Evolutionary conservation across 2,797 vertebrate genomes (phyloP).

Genomic region (Pyrocephalus nanus): DNA sequence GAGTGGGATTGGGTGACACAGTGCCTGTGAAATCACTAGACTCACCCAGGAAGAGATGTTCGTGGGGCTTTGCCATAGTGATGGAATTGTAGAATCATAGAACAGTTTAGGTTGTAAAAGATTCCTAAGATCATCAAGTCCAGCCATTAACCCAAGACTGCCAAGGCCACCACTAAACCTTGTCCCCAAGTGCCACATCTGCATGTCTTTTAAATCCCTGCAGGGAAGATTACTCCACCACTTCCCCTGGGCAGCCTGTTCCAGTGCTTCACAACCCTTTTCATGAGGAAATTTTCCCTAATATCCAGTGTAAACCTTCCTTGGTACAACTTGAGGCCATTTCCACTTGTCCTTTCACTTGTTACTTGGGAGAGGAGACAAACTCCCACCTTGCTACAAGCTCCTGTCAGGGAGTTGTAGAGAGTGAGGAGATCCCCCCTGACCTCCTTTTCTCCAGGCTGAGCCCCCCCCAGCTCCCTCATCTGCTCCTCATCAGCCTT

Average conservation of each 20-base stretch:
- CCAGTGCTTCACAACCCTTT: background rate
- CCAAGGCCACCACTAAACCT: background rate
- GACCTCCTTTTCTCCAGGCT: background rate
- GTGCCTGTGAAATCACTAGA: background rate
- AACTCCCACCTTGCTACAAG: background rate
- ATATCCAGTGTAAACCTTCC: background rate
- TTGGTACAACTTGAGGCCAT: rapidly evolving
- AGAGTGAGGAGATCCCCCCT: too few relatives aligned
- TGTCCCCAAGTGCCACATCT: background rate
- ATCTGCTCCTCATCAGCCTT: background rate
- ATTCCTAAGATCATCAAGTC: rapidly evolving
- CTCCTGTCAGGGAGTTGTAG: background rate
- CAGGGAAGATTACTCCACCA: background rate
- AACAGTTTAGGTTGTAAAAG: background rate
- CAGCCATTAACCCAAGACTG: background rate
- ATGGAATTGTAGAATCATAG: background rate
- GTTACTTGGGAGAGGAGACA: background rate
- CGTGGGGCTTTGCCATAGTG: background rate
- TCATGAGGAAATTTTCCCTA: background rate
- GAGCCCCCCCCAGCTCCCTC: background rate
- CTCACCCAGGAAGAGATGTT: background rate
- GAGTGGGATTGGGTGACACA: background rate
- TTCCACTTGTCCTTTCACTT: background rate
- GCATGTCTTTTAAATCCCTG: background rate
- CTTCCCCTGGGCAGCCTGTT: background rate